Base-by-base conservation (phyloP, 2,797 vertebrate genomes). In the Pteronotus mesoamericanus region DNA sequence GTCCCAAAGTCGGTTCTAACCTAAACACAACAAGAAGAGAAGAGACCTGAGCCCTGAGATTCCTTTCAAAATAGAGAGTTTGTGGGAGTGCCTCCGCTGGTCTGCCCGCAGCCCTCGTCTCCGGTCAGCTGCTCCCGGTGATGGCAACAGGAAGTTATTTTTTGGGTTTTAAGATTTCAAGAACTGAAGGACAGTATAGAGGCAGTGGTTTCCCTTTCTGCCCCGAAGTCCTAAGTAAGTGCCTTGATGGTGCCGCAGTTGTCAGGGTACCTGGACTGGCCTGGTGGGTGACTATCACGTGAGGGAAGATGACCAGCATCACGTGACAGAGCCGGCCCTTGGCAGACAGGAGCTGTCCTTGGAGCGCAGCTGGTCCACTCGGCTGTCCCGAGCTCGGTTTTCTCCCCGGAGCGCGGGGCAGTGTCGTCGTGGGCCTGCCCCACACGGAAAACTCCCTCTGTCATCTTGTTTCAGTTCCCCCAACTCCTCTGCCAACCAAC, bases 401-500 rank as follows among this genome's bases (percentile, higher is more conserved):
- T 82, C 92, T 39, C 59, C 86, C 64, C 51, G 22, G 21, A n/a
- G 84, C 34, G 18, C 86, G 12, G 19, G 34, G 53, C 1, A 5
- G 19, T 34, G 66, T 66, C 68, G 29, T 1, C 1, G 11, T 55
- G 11, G 57, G 29, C 59, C 78, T 29, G 34, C 48, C 68, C 61
- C 68, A n/a, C 42, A 29, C 64, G 24, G 3, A 9, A 0, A 68
- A 5, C 82, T 42, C 34, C 10, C 48, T 48, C 32, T 64, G 9
- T 87, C 44, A 4, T 92, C 96, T 72, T 69, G 16, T 96, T 99
- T 97, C 98, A 98, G 98, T 99, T 88, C 98, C 99, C 8, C 98
- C 99, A 9, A 99, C 99, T 21, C 98, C 99, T 79, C 98, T 99
- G 98, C 99, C 99, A 59, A 99, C 99, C 5, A 99, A 99, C 39